Conservation (phyloP, 2,888 invertebrate species). For the Xylota segnis region DNA sequence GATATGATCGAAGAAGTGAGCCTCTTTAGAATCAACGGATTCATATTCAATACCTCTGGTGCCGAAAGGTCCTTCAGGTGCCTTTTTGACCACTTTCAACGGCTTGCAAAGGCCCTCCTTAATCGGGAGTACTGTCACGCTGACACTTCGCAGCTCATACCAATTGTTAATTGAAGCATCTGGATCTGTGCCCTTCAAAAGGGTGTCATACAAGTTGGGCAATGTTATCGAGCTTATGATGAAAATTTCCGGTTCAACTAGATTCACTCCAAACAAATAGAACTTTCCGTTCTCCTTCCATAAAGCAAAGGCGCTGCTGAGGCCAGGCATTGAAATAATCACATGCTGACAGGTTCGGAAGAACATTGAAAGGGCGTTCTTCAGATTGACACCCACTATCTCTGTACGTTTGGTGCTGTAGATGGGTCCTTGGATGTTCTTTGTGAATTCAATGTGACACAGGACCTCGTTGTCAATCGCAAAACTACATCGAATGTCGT, state of each 20-base stretch:
- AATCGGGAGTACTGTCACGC: constrained; percentile 54
- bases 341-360: constrained; percentile 56
- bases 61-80: neutral
- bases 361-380: constrained; percentile 53
- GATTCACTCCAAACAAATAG: constrained; percentile 68
- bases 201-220: neutral
- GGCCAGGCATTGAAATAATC: constrained; percentile 52
- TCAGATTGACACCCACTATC: constrained; percentile 54
- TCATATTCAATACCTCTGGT: neutral
- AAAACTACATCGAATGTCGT: constrained; percentile 65
- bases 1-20: constrained; percentile 39
- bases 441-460: constrained; percentile 62
- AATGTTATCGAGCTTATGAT: constrained; percentile 28
- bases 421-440: constrained; percentile 71
- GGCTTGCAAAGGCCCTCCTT: constrained; percentile 59
- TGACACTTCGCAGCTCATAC: constrained; percentile 69
- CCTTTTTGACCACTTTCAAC: neutral
- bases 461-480: constrained; percentile 72
- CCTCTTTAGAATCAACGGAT: neutral
- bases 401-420: constrained; percentile 44
- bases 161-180: constrained; percentile 51
- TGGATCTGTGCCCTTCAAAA: constrained; percentile 27
- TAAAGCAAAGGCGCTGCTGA: constrained; percentile 54
- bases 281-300: constrained; percentile 73
- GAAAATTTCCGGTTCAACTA: constrained; percentile 15